These are phyloP conservation scores for Gasterosteus nipponicus DNA, from an alignment of 2,113 vertebrate species.

Conservation along the genomic window DNA sequence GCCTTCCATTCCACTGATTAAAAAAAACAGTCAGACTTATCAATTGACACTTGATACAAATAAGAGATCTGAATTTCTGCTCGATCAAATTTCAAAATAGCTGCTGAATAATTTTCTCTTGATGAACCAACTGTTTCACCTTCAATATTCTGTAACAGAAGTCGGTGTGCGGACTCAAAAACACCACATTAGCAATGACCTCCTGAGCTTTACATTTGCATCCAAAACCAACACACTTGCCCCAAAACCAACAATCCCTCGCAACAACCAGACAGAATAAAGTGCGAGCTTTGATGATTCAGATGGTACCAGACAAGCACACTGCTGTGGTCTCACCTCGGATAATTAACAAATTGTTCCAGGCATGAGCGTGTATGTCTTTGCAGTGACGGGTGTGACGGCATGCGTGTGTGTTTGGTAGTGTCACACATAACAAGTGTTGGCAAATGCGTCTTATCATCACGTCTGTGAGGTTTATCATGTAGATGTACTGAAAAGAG, in stretches of 20 bases:
- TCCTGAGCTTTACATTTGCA: background rate
- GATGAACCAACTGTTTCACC: background rate
- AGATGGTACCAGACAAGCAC: conserved; percentile 13
- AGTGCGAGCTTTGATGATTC: conserved; percentile 29
- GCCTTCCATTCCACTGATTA: background rate
- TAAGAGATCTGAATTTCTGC: background rate
- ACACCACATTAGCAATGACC: background rate
- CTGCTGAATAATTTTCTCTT: background rate
- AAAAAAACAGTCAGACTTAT: background rate
- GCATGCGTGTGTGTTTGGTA: conserved; percentile 10
- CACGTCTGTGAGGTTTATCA: conserved; percentile 11
- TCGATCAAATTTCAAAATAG: background rate
- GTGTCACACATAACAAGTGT: background rate
- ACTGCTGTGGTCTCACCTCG: conserved; percentile 10
- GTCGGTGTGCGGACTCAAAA: background rate
- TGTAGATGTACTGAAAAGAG: background rate
- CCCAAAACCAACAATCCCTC: conserved; percentile 5
- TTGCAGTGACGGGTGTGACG: conserved; percentile 6
- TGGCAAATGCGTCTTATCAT: conserved; percentile 22
- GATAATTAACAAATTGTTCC: conserved; percentile 28
- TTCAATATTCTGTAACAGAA: background rate
- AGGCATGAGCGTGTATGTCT: background rate
- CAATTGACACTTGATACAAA: background rate
- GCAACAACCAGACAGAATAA: background rate
- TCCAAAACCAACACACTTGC: background rate